These are phyloP conservation scores for Pseudopleuronectes americanus DNA, from an alignment of 2,797 vertebrate genomes.

Conservation along the genomic window DNA sequence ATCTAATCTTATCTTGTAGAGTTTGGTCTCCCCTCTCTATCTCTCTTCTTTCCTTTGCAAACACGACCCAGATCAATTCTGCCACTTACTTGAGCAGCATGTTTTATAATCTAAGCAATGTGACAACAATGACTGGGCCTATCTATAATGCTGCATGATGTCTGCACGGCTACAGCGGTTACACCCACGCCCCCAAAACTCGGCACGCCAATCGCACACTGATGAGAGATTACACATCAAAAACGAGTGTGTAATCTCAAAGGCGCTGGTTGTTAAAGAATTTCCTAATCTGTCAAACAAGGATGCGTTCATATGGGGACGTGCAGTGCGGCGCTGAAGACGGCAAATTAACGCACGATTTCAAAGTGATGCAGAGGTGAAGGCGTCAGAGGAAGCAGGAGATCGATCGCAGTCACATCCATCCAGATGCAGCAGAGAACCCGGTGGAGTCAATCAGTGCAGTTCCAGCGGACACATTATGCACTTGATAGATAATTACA, in stretches of 20 bases:
- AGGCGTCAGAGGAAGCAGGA: constrained; percentile 7
- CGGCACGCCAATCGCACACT: constrained; percentile 9
- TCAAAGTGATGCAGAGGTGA: constrained; percentile 6
- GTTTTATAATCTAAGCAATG: constrained; percentile 17
- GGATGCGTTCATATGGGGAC: constrained; percentile 10
- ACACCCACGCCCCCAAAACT: constrained; percentile 7
- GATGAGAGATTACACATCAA: constrained; percentile 21
- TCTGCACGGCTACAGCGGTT: not conserved
- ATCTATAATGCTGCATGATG: constrained; percentile 10
- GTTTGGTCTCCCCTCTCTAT: constrained; percentile 14
- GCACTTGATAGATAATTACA: constrained; percentile 64
- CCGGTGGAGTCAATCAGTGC: constrained; percentile 38
- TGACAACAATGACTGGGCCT: constrained; percentile 24
- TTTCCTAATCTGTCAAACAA: constrained; percentile 1
- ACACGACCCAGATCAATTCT: constrained; percentile 22
- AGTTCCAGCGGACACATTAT: constrained; percentile 48
- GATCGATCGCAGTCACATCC: constrained; percentile 39
- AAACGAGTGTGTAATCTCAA: constrained; percentile 22
- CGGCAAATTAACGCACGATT: constrained; percentile 6
- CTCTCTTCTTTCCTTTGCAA: constrained; percentile 12
- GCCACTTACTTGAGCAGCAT: constrained; percentile 4
- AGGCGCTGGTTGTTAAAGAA: constrained; percentile 9
- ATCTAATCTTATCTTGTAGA: not conserved
- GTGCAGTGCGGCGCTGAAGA: not conserved
- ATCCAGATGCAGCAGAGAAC: constrained; percentile 34